Percentiles rank a stretch among this genome's conserved stretches.
Conservation (phyloP, 2,797 vertebrate species). For the Urocyon cinereoargenteus region DNA sequence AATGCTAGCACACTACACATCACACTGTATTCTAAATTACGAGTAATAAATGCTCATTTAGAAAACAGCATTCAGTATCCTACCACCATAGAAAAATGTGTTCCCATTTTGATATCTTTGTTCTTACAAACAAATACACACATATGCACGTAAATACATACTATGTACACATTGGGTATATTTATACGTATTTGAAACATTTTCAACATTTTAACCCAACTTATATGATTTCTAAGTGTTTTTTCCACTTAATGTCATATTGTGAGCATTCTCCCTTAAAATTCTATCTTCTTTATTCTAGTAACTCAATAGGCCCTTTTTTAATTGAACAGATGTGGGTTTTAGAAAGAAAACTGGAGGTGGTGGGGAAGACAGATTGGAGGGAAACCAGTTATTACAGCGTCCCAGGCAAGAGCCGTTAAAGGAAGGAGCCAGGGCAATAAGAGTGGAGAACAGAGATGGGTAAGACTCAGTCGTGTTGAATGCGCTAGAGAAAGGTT, state of each 20-base stretch:
- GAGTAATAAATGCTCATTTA: neutral
- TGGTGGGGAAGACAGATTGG: neutral
- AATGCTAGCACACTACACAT: neutral
- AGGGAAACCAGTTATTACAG: neutral
- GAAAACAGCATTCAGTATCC: neutral
- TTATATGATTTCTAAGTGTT: neutral
- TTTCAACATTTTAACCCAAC: neutral
- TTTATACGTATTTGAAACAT: neutral
- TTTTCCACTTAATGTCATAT: conserved; percentile 1
- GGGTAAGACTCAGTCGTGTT: neutral
- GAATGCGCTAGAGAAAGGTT: neutral
- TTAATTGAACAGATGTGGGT: conserved; percentile 22
- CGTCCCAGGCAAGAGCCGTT: neutral
- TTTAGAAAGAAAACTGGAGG: conserved; percentile 32
- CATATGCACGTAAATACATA: neutral
- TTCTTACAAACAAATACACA: neutral
- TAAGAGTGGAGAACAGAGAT: neutral
- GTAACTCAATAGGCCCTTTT: neutral
- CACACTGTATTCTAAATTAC: conserved; percentile 23
- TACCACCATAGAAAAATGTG: neutral
- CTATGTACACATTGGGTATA: neutral
- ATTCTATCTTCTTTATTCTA: neutral
- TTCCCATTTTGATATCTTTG: conserved; percentile 6
- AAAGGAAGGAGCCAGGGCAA: neutral
- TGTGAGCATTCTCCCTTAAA: neutral